Base-by-base conservation (phyloP, 2,797 vertebrate genomes). In the Columba guinea region DNA sequence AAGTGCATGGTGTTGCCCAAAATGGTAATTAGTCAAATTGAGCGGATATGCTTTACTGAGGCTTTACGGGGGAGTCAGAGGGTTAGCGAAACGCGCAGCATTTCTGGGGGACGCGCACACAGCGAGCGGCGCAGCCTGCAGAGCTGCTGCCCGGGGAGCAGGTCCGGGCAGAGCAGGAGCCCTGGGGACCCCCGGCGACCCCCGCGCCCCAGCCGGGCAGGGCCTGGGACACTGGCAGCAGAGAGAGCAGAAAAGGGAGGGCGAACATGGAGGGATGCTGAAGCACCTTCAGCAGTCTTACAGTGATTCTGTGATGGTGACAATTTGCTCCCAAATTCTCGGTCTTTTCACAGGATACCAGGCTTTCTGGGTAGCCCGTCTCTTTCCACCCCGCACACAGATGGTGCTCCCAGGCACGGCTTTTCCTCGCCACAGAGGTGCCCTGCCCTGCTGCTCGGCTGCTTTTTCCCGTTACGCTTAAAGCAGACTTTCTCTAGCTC, bases 21-120 rank as follows among this genome's bases (percentile, higher is more conserved):
- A 94, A 93, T 10, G 75, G 46, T 78, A 84, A 88, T 81, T 58
- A 77, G 80, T 74, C 13, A 14, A 87, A 87, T 16, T 35, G 84
- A 94, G 77, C 63, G 48, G 83, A 86, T 62, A 44, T 5, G 62
- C 41, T 82, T 91, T 89, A 74, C 1, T 62, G 58, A 88, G 60
- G 64, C 35, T 85, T 67, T 74, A 64, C 28, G 74, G 69, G 68
- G 56, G 62, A 71, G 86, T 51, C 21, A 12, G 41, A 81, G 51
- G 2, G 10, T 41, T 77, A 86, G 65, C 0, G 0, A 81, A 90
- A 93, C 0, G 9, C 65, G 73, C 3, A 80, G 46, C 83, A 81
- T 46, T 53, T 37, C 23, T 10, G 64, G 62, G 23, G 69, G 30
- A 52, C 26, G 63, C 59, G 27, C 17, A 24, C 17, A 67, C 18